Evolutionary conservation across 2,113 vertebrate species (phyloP), one percentile per base, ranked within the genome.

Genomic region (Passer montanus): DNA sequence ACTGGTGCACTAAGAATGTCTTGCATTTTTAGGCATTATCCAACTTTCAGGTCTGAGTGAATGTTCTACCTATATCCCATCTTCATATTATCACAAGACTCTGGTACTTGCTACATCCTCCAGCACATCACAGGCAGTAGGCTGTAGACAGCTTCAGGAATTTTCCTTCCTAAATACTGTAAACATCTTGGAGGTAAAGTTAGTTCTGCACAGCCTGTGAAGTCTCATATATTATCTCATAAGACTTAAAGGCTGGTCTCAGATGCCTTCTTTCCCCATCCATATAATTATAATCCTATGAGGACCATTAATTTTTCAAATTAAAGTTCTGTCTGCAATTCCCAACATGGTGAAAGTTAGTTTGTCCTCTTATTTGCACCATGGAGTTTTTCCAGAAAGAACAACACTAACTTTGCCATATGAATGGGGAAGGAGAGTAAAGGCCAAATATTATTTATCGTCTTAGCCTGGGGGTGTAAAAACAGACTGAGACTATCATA

Each of bases 231-330:
- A 62, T 53, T 83, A 75, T 15, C 3, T 64, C 19, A 18, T 76
- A 79, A 87, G 78, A 35, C 22, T 87, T 91, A 83, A 82, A 74
- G 43, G 11, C 27, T 85, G 27, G 12, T 85, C 74, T 95, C 78
- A 83, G 49, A 68, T 39, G 49, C 58, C 49, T 90, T 43, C 53
- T 90, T 93, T 90, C 10, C 31, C 37, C 31, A 72, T 35, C n/a
- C 31, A 83, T 76, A 76, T 85, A 82, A 85, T 53, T 53, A 69
- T 83, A 79, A 79, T 72, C 50, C 76, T 94, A 90, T 39, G 70
- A 94, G 24, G n/a, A 83, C 44, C 53, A 66, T n/a, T 93, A 84
- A 53, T 82, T 94, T 88, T 91, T 83, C 66, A 94, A 80, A 56
- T 66, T 83, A 79, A 83, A 83, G 13, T 87, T 94, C 30, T 35